Evolutionary conservation across 2,113 vertebrate species (phyloP).

Genomic region (Salminus brasiliensis): DNA sequence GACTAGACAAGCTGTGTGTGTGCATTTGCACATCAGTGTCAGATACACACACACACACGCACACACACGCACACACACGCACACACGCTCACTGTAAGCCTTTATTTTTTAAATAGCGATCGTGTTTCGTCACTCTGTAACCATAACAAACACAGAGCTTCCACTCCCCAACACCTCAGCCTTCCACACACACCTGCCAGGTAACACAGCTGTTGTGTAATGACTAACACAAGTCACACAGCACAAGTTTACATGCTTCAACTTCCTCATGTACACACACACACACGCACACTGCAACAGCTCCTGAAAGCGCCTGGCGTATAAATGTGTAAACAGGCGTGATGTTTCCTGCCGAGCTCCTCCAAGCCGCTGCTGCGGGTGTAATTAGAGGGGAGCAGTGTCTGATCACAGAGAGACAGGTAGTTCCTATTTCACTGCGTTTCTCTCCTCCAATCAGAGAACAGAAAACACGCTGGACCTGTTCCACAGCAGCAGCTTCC

Average conservation of each 20-base stretch:
- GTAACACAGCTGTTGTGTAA: not conserved
- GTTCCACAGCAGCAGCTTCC: not conserved
- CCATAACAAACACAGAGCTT: not conserved
- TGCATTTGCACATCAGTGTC: too few relatives aligned
- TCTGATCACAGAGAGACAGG: not conserved
- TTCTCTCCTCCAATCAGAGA: not conserved
- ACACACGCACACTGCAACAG: not conserved
- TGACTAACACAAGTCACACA: not conserved
- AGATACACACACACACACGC: too few relatives aligned
- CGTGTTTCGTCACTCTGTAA: not conserved
- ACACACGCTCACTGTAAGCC: too few relatives aligned
- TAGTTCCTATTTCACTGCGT: constrained; percentile 72
- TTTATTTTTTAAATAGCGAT: not conserved
- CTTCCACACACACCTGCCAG: not conserved
- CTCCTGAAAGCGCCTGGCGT: too few relatives aligned
- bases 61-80: too few relatives aligned
- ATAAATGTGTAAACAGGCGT: not conserved
- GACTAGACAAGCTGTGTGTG: too few relatives aligned
- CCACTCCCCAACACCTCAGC: not conserved
- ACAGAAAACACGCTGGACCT: not conserved
- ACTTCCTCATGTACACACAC: not conserved
- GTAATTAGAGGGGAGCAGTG: not conserved
- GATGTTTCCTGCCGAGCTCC: too few relatives aligned
- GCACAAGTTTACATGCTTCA: not conserved
- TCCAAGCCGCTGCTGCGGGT: not conserved